Evolutionary conservation across 2,113 vertebrate species (phyloP), one percentile per base, ranked within the genome.

Genomic region (Coptodon rendalli): DNA sequence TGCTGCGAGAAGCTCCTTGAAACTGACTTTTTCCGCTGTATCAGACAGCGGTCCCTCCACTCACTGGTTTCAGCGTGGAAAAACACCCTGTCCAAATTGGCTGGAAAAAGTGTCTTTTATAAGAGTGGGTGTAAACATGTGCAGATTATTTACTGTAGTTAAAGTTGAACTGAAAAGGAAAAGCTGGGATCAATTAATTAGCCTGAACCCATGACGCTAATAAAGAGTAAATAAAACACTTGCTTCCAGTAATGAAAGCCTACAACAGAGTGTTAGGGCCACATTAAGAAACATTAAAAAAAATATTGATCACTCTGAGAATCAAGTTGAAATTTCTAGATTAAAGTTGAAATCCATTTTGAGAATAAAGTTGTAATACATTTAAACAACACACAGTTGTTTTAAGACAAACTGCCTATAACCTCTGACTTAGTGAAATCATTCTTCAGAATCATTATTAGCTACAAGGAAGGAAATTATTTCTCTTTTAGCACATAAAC

Each of bases 401-500:
- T 61, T 61, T 34, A 34, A 34, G 16, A 34, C 29, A 61, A 61
- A 3, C 29, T 61, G 16, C 57, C 16, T 16, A 10, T 34, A 19
- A 34, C 29, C 57, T 19, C 29, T 29, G 24, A 57, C 11, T n/a
- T 2, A 56, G 54, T 61, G 14, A 61, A 61, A 61, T 31, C 1
- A 2, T 61, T 9, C 57, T 61, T 61, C 57, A 61, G 3, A 31
- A 17, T 61, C 27, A 31, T 3, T 31, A 61, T 61, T 61, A 61
- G 57, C 4, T 19, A 10, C 29, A 3, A 3, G 0, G 57, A 34
- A 61, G 5, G 16, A 61, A 61, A 61, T 19, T 1, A 17, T 61
- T 61, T 5, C 16, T 61, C 57, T 6, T 34, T 61, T 34, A 6
- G 57, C 57, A 34, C 29, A 61, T 61, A 61, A 31, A 61, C 29